phyloP scores from a whole-genome alignment of 2,888 invertebrate species.

The Eupithecia abbreviata region DNA sequence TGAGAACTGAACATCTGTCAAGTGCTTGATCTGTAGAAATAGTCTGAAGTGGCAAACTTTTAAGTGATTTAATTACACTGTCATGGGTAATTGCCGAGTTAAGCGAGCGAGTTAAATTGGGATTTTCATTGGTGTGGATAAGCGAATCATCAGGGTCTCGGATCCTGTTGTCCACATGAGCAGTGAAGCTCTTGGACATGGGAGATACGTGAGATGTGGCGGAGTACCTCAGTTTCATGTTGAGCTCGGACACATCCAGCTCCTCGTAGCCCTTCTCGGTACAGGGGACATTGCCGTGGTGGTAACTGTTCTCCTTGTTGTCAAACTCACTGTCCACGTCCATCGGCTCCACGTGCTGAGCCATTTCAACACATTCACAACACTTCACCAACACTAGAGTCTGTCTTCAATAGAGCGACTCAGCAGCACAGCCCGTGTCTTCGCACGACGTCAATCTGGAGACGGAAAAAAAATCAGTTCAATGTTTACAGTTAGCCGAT shows the following conservation, averaged over 20 bases:
- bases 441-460: slow-evolving; percentile 55
- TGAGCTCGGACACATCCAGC: slow-evolving; percentile 74
- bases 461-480: slow-evolving; percentile 66
- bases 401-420: slow-evolving; percentile 30
- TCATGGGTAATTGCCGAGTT: slow-evolving; percentile 66
- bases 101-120: slow-evolving; percentile 66
- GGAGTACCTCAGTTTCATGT: slow-evolving; percentile 77
- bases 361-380: slow-evolving; percentile 59
- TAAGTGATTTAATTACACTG: slow-evolving; percentile 57
- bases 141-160: slow-evolving; percentile 56
- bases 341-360: slow-evolving; percentile 73
- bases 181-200: slow-evolving; percentile 74
- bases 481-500: slow-evolving; percentile 73
- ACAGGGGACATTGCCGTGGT: slow-evolving; percentile 70
- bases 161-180: slow-evolving; percentile 58
- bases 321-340: slow-evolving; percentile 76
- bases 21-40: slow-evolving; percentile 55
- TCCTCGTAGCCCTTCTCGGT: slow-evolving; percentile 78
- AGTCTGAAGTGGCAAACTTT: slow-evolving; percentile 65
- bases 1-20: slow-evolving; percentile 57
- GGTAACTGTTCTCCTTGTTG: slow-evolving; percentile 74
- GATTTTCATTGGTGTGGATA: slow-evolving; percentile 56
- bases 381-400: slow-evolving; percentile 29
- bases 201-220: slow-evolving; percentile 73
- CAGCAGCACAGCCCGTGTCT: slow-evolving; percentile 42